These are phyloP conservation scores for Corydoras maculifer DNA, from an alignment of 2,113 vertebrate species.

Conservation along the genomic window DNA sequence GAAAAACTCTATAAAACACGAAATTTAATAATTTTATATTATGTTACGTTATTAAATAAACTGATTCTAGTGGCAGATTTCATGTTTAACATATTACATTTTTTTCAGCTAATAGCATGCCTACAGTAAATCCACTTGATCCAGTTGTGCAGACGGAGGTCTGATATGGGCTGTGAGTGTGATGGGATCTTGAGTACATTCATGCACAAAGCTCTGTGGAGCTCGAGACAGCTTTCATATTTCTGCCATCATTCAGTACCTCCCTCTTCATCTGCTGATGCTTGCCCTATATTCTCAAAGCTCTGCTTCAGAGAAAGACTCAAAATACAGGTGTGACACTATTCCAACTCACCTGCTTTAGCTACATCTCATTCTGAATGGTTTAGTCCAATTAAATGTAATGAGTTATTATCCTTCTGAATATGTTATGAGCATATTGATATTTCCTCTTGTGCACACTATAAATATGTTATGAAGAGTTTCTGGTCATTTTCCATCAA, in stretches of 20 bases:
- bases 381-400: neutral
- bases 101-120: no score
- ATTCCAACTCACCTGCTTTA: conserved; percentile 11
- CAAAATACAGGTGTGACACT: conserved; percentile 2
- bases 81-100: no score
- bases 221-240: conserved; percentile 11
- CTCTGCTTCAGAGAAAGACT: conserved; percentile 9
- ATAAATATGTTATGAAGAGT: neutral
- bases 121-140: neutral
- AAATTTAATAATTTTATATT: no score
- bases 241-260: neutral
- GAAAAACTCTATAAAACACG: no score
- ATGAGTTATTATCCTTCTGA: neutral
- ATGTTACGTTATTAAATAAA: no score
- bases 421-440: neutral
- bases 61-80: no score
- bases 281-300: neutral
- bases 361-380: neutral
- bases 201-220: conserved; percentile 3
- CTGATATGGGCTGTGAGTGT: neutral
- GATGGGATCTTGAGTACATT: conserved; percentile 1
- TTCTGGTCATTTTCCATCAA: neutral
- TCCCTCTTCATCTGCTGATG: conserved; percentile 7
- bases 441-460: neutral
- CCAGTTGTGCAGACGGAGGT: neutral